A percentile compares a stretch with the other conserved stretches of the same genome.
Evolutionary conservation across 2,797 vertebrate species (phyloP).

Genomic region (Helostoma temminkii): DNA sequence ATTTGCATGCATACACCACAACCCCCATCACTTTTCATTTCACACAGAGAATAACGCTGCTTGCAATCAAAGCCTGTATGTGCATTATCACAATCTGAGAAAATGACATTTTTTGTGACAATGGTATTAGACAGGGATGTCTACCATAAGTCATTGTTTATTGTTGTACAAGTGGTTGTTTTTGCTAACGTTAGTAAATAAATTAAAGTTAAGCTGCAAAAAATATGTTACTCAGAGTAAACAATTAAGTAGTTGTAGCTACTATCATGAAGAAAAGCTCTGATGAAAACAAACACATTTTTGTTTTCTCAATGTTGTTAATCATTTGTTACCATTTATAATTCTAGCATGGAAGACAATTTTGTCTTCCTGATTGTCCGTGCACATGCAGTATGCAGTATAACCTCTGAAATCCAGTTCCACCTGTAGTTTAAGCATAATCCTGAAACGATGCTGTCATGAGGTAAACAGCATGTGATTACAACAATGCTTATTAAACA

Average conservation of each 20-base stretch:
- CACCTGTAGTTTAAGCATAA: constrained; percentile 46
- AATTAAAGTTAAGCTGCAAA: constrained; percentile 14
- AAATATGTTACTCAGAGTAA: constrained; percentile 17
- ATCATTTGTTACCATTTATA: constrained; percentile 53
- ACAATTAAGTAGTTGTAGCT: constrained; percentile 38
- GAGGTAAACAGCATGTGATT: constrained; percentile 62
- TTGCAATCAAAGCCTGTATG: constrained; percentile 19
- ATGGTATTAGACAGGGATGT: constrained; percentile 26
- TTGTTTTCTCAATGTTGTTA: constrained; percentile 32
- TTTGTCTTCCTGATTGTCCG: constrained; percentile 60
- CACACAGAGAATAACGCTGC: constrained; percentile 14
- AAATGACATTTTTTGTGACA: constrained; percentile 19
- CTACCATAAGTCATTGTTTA: constrained; percentile 15
- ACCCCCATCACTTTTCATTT: constrained; percentile 20
- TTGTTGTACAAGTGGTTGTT: not conserved
- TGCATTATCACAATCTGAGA: constrained; percentile 26
- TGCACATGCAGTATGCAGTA: constrained; percentile 44
- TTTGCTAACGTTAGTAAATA: not conserved
- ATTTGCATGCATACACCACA: constrained; percentile 49
- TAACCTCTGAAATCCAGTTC: constrained; percentile 55
- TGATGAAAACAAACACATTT: constrained; percentile 27
- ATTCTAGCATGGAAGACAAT: constrained; percentile 46
- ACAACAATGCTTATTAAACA: constrained; percentile 43
- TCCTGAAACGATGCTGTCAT: constrained; percentile 42
- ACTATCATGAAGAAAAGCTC: constrained; percentile 26